Base-by-base conservation (phyloP, 1,140 invertebrate species). In the Drosophila pruinosa region DNA sequence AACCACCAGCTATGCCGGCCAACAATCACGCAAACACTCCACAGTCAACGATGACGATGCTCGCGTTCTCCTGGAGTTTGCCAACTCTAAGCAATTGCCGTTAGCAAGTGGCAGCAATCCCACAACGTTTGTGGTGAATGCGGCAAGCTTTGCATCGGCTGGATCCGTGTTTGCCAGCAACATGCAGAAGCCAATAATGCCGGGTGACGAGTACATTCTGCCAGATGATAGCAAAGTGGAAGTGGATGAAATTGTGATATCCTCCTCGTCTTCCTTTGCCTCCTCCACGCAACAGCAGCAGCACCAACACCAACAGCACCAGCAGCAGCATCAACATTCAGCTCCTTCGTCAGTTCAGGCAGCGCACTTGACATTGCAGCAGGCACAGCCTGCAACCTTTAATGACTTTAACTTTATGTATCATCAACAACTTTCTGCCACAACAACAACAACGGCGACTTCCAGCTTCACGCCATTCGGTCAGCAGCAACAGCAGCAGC, bases 191-290 rank as follows among this genome's bases (percentile, higher is more conserved):
- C 28, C 31, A 6, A 21, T 6, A 3, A 78, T 67, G 24, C 65
- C 78, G 31, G 73, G 68, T 52, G 88, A 90, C 1, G 88, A 90
- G 34, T 90, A 89, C 43, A 90, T 90, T 36, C 65, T 89, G 67
- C 85, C 85, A 14, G 82, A 85, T 62, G 68, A 88, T 36, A 62
- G 31, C 26, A 80, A 83, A 50, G 47, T 90, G 59, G 78, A 89
- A 26, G 79, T 85, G 68, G 76, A 89, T 56, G 89, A 90, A 73
- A 81, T 88, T 77, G 89, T 89, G 61, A 85, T 89, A 81, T 88
- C 85, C 68, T 90, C 82, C 21, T 89, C 89, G 57, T 89, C 89
- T 59, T 89, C 89, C 68, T 90, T 61, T 58, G 70, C 77, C 38
- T 85, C 81, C 48, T 34, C 69, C 6, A 58, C 56, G 17, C 64